Base-by-base conservation (phyloP, 37 sponge, comb jelly and placozoan genomes). In the Oopsacas minuta region DNA sequence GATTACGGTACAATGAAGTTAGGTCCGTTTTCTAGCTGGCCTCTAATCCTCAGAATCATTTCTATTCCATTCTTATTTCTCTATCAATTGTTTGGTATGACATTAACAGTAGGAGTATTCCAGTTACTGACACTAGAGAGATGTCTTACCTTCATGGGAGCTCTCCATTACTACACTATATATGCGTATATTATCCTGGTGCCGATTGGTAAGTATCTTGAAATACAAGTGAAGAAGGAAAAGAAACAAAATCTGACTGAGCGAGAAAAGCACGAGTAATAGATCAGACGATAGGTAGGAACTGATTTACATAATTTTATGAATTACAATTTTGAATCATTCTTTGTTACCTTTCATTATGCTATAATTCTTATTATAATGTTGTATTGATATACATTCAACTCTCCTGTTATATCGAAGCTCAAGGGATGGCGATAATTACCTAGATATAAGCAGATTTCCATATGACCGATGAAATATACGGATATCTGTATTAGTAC, bases 161-260 rank as follows among this genome's bases (percentile, higher is more conserved):
- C 75, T 12, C 22, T 61, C 32, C 22, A 61, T 12, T n/a, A n/a
- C 30, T 61, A 61, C 75, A 61, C 75, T 12, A 32, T 61, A 3
- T 61, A 61, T 61, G 75, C 75, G 22, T 61, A 61, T 12, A 3
- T 61, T 5, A 25, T 61, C 75, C 75, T 61, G 28, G 22, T 61
- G 17, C 75, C 75, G 7, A 7, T 61, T 5, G 75, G 75, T 10
- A 61, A 61, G 28, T 61, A 20, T 12, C 75, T 61, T 7, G 75
- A 61, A 61, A 61, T 61, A 61, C 75, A 61, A 34, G 28, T 61
- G 17, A n/a, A 5, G 75, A 61, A 61, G 75, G 75, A 61, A 61
- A 61, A 12, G 75, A 61, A 34, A 61, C 17, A 34, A 10, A 61
- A 3, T 32, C 32, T 32, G 30, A 25, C 17, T 22, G 17, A 25